Evolutionary conservation across 2,797 vertebrate genomes (phyloP).

Genomic region (Picus viridis): DNA sequence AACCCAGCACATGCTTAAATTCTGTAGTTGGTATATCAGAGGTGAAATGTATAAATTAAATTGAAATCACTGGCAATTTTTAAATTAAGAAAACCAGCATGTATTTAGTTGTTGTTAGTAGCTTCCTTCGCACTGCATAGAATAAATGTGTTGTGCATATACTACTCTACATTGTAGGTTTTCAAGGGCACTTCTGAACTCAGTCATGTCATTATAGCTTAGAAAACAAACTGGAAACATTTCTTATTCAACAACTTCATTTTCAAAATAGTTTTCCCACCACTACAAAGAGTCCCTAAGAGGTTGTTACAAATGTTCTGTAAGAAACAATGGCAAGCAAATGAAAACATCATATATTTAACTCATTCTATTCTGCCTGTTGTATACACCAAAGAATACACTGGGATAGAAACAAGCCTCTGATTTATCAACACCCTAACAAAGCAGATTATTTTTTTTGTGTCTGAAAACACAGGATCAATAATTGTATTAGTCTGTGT

Average conservation of each 20-base stretch:
- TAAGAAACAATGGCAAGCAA: not conserved
- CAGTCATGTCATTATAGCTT: conserved; percentile 1
- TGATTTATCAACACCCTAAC: not conserved
- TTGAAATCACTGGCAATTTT: not conserved
- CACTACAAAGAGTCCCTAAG: not conserved
- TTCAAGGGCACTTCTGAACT: conserved; percentile 52
- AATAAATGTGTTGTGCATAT: not conserved
- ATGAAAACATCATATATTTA: conserved; percentile 30
- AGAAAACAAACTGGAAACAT: conserved; percentile 42
- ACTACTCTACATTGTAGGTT: conserved; percentile 3
- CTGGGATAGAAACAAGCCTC: not conserved
- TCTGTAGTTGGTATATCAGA: not conserved
- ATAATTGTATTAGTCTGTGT: not conserved
- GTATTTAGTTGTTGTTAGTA: not conserved
- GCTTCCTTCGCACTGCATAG: not conserved
- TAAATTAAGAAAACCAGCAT: not conserved
- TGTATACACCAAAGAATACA: not conserved
- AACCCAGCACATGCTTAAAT: not conserved
- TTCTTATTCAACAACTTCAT: conserved; percentile 37
- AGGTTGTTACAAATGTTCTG: conserved; percentile 2
- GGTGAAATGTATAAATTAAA: not conserved
- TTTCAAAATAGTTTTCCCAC: not conserved
- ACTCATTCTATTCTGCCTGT: not conserved
- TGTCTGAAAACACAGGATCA: not conserved
- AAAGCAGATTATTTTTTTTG: not conserved